These are phyloP conservation scores for Zaprionus lachaisei DNA, from an alignment of 1,140 invertebrate species.

Conservation along the genomic window DNA sequence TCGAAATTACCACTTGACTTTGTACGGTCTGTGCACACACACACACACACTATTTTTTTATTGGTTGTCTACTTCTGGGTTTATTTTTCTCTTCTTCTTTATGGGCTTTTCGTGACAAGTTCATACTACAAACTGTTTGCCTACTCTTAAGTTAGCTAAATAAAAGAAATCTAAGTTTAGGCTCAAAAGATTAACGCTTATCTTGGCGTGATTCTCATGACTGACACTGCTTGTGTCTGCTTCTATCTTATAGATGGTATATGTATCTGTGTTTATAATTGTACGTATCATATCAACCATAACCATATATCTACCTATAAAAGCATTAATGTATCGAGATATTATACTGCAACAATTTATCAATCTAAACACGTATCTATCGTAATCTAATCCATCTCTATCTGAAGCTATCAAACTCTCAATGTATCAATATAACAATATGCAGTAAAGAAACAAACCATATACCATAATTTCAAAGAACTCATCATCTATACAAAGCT, in stretches of 20 bases:
- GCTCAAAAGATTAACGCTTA: constrained; percentile 72
- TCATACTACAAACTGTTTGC: constrained; percentile 8
- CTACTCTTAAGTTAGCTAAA: constrained; percentile 21
- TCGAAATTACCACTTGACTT: constrained; percentile 4
- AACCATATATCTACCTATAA: not conserved
- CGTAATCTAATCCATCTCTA: too few species aligned
- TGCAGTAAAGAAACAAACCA: not conserved
- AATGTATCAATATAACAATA: too few species aligned
- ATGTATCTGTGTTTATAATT: not conserved
- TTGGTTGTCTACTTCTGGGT: not conserved
- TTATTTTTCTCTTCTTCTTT: not conserved
- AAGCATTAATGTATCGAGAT: too few species aligned
- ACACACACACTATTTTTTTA: not conserved
- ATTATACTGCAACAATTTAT: too few species aligned
- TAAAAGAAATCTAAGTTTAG: constrained; percentile 77
- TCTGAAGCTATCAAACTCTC: too few species aligned
- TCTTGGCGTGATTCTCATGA: constrained; percentile 54
- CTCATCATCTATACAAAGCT: not conserved
- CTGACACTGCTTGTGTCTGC: constrained; percentile 10
- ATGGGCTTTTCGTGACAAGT: not conserved
- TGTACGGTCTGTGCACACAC: not conserved
- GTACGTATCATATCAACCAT: not conserved
- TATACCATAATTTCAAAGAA: not conserved
- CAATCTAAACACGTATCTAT: not conserved
- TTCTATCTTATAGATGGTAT: constrained; percentile 18